Conservation (phyloP, 1,140 invertebrate genomes). For the Macrostomum lignano region DNA sequence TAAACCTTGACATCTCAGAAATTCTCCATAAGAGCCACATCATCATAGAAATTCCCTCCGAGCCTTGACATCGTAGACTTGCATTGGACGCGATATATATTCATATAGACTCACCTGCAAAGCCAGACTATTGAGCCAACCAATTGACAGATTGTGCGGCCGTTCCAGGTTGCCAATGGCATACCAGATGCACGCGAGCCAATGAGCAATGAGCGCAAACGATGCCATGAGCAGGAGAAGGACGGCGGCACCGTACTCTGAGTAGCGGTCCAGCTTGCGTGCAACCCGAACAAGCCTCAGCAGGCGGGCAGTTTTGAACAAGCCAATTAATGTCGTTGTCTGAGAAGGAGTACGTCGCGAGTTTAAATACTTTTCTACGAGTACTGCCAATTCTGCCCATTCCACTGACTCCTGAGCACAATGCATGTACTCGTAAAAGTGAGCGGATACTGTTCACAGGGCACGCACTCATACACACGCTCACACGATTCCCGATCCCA, state of each 20-base stretch:
- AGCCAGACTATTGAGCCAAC: constrained; percentile 12
- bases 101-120: no score
- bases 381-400: background rate
- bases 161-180: constrained; percentile 26
- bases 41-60: no score
- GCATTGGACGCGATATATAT: no score
- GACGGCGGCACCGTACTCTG: constrained; percentile 98
- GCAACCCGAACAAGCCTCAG: constrained; percentile 79
- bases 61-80: no score
- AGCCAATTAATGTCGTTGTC: constrained; percentile 89
- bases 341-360: constrained; percentile 29
- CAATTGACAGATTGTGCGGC: constrained; percentile 12
- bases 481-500: background rate
- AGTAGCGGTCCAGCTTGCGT: constrained; percentile 84
- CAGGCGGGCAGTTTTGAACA: constrained; percentile 84
- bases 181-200: constrained; percentile 78
- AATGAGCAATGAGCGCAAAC: constrained; percentile 27
- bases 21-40: no score
- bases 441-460: constrained; percentile 4
- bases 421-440: background rate
- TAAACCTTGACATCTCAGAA: no score
- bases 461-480: background rate
- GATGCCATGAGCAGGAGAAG: constrained; percentile 55
- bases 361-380: background rate
- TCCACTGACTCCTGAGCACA: background rate